A percentile compares a stretch with the other conserved stretches of the same genome.
phyloP scores from a whole-genome alignment of 2,113 vertebrate species.

The Anser cygnoides region DNA sequence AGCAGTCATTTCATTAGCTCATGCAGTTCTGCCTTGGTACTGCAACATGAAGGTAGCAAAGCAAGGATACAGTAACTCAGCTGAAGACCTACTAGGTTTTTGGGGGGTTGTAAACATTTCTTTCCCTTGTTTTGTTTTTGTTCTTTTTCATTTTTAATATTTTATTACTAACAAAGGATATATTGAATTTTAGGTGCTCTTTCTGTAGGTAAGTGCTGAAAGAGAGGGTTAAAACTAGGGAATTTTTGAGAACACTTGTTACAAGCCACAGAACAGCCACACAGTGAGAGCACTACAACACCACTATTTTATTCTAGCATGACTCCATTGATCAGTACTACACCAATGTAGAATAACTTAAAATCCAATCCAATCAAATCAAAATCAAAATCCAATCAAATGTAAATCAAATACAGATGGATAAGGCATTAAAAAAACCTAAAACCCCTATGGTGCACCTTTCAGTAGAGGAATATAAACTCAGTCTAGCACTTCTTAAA shows the following conservation, averaged over 20 bases:
- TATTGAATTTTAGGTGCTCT: background rate
- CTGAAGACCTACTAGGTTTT: background rate
- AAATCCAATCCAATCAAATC: no score
- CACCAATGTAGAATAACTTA: background rate
- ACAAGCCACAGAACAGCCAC: background rate
- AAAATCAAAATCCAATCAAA: no score
- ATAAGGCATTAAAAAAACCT: background rate
- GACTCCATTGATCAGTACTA: background rate
- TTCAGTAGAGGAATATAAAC: background rate
- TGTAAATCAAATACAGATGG: background rate
- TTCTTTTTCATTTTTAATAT: background rate
- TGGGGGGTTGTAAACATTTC: background rate
- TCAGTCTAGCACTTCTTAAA: background rate
- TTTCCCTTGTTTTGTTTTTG: background rate
- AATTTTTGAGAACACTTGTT: background rate
- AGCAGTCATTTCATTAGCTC: background rate
- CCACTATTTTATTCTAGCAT: background rate
- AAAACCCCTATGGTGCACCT: background rate
- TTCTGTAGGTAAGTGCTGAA: background rate
- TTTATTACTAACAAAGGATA: background rate
- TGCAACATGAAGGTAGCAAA: background rate
- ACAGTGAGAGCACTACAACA: background rate
- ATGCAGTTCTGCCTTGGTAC: background rate
- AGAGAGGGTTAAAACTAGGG: background rate
- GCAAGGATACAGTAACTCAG: background rate